Evolutionary conservation across 2,113 vertebrate genomes (phyloP).

Genomic region (Pteruthius melanotis): DNA sequence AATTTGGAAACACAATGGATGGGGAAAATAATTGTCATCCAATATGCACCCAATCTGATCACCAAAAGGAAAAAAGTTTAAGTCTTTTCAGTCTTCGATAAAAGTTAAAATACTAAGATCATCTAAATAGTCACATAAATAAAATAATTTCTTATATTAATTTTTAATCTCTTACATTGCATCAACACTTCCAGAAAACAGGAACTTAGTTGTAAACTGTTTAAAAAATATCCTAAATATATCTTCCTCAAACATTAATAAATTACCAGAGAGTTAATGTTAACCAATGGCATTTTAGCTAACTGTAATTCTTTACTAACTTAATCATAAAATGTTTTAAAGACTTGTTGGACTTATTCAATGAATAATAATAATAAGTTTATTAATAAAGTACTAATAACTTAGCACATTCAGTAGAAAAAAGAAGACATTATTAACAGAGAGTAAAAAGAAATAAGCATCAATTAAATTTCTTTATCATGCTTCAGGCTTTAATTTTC

Average conservation of each 20-base stretch:
- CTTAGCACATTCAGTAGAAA: not conserved
- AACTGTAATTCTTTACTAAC: not conserved
- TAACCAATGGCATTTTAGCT: not conserved
- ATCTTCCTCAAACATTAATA: not conserved
- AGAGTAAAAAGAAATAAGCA: not conserved
- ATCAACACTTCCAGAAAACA: not conserved
- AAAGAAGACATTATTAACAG: not conserved
- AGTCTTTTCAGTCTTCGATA: not conserved
- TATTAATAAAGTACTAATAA: not conserved
- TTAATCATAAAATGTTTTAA: not conserved
- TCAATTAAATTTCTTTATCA: not conserved
- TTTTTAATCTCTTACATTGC: not conserved
- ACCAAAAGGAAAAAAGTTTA: not conserved
- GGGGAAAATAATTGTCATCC: not conserved
- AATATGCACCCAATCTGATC: not conserved
- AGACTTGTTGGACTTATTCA: not conserved
- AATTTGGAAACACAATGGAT: not conserved
- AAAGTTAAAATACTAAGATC: not conserved
- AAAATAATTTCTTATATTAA: not conserved
- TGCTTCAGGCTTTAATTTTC: constrained; percentile 2
- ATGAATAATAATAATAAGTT: not conserved
- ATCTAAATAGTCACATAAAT: not conserved
- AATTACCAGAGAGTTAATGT: not conserved
- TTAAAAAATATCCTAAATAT: not conserved
- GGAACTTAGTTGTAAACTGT: not conserved